Base-by-base conservation (phyloP, 2,113 vertebrate species). In the Electrona antarctica region DNA sequence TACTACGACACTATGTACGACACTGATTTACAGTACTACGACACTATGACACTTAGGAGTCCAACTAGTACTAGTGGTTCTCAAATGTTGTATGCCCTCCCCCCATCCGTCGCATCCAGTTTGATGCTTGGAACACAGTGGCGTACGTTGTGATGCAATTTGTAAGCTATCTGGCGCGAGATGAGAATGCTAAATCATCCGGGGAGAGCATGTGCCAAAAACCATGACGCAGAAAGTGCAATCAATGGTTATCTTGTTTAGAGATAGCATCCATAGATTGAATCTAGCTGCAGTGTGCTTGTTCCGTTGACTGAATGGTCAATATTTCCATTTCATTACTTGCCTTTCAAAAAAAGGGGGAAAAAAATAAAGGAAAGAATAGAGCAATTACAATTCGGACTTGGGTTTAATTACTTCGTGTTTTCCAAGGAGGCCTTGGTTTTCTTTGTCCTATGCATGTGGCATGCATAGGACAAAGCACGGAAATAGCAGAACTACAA, bases 201-300 rank as follows among this genome's bases (percentile, higher is more conserved):
- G 10, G 33, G 33, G 33, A 41, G 33, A 41, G 33, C 10, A 47
- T 12, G 6, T 12, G 11, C 11, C 28, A 69, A 47, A 70, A 48
- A 62, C 3, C 41, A 58, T 10, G 33, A 52, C 8, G 48, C 10
- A 50, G 7, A 61, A 3, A 50, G 10, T 28, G 52, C 14, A 68
- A 78, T 68, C 29, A 9, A 46, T 72, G 50, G 52, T 58, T 33
- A 54, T 57, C 21, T 69, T 52, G 59, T 69, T 51, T 62, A 57
- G 21, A 48, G 45, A 63, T 4, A n/a, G 14, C 21, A 7, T 62
- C 69, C 11, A 15, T 33, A 41, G 8, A 48, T 61, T 45, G 14
- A 12, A 61, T 41, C 48, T 15, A 7, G n/a, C 14, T 3, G 14
- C n/a, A 9, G 8, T 21, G 59, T 74, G 54, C 7, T 68, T 56